Conservation (phyloP, 1,140 invertebrate species). For the Drosophila repletoides region DNA sequence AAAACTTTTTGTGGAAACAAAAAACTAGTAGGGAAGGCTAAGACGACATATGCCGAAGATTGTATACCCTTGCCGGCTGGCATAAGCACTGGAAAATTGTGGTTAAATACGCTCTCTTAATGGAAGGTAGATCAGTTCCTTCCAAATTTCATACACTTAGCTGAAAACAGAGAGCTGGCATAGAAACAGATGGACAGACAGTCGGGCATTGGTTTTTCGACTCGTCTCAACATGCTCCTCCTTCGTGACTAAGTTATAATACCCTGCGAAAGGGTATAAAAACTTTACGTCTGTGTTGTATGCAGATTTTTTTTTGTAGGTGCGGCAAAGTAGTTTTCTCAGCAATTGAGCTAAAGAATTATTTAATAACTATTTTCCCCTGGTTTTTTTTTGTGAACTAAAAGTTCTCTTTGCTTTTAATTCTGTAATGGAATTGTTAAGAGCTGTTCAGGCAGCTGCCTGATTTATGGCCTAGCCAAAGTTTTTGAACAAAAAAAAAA, state of each 20-base stretch:
- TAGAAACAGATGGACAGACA: too few species aligned
- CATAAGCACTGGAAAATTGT: too few species aligned
- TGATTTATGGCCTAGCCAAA: conserved; percentile 62
- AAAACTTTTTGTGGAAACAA: conserved; percentile 29
- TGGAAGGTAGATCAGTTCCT: too few species aligned
- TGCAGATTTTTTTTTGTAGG: conserved; percentile 45
- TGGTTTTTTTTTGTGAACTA: conserved; percentile 7
- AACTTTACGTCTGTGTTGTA: conserved; percentile 40
- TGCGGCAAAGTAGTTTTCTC: conserved; percentile 58
- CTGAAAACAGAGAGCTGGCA: too few species aligned
- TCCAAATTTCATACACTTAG: too few species aligned
- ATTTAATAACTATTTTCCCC: conserved; percentile 76
- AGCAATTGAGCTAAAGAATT: conserved; percentile 71
- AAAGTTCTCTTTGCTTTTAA: conserved; percentile 69
- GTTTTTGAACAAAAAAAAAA: conserved; percentile 29
- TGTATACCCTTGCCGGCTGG: too few species aligned
- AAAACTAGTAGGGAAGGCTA: conserved; percentile 11
- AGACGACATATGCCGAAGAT: too few species aligned
- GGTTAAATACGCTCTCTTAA: too few species aligned
- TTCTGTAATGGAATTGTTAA: conserved; percentile 75
- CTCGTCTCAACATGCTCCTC: too few species aligned
- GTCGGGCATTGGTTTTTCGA: too few species aligned
- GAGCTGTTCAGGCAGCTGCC: conserved; percentile 1
- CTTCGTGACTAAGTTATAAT: too few species aligned
- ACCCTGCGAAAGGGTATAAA: too few species aligned